Evolutionary conservation across 1,140 invertebrate genomes (phyloP).

Genomic region (Pararge aegeria): DNA sequence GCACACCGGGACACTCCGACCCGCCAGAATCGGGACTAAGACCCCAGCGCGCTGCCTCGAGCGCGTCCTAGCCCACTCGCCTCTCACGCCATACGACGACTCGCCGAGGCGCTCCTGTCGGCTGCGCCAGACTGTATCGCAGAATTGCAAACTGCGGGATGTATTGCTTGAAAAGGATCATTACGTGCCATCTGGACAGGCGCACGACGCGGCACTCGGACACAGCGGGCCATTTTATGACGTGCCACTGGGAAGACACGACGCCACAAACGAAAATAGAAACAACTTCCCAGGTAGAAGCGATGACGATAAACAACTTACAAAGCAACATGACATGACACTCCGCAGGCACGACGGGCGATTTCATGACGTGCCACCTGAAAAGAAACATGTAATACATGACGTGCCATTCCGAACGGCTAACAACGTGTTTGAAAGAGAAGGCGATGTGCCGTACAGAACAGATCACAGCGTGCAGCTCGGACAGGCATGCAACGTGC

Average conservation of each 20-base stretch:
- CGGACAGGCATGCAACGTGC: not conserved
- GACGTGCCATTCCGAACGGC: too few relatives aligned
- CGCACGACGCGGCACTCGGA: not conserved
- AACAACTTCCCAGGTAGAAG: too few relatives aligned
- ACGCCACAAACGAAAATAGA: too few relatives aligned
- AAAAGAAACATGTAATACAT: not conserved
- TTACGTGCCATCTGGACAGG: too few relatives aligned
- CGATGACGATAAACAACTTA: too few relatives aligned
- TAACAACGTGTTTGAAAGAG: not conserved
- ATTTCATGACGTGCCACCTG: not conserved
- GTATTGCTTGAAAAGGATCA: too few relatives aligned
- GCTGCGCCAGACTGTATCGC: not conserved
- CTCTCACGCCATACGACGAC: constrained; percentile 40
- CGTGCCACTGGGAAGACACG: not conserved
- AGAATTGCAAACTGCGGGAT: not conserved
- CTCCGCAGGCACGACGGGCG: not conserved
- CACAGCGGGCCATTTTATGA: not conserved
- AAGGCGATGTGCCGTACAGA: not conserved
- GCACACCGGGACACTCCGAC: constrained; percentile 25
- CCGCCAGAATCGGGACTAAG: not conserved
- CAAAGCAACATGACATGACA: too few relatives aligned
- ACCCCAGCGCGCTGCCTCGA: constrained; percentile 45
- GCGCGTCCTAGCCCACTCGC: constrained; percentile 39
- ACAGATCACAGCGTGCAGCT: not conserved
- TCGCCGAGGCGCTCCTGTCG: not conserved